These are phyloP conservation scores for Phortica magna DNA, from an alignment of 2,888 invertebrate species.

Conservation along the genomic window DNA sequence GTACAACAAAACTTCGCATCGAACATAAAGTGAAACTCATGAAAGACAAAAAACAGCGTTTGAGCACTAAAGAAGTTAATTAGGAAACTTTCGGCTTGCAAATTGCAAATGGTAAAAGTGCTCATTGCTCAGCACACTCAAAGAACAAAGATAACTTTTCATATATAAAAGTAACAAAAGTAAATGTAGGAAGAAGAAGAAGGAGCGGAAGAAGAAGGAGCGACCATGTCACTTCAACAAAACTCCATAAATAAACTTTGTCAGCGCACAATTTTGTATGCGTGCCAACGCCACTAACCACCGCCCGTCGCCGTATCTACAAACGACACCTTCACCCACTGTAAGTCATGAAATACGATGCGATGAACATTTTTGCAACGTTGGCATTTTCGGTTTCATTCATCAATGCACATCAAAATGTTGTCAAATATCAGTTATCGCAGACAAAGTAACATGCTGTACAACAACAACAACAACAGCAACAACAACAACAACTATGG, in stretches of 20 bases:
- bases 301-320: too few species aligned
- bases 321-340: too few species aligned
- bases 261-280: not conserved
- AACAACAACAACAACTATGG: not conserved
- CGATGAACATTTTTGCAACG: not conserved
- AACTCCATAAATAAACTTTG: not conserved
- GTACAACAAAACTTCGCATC: too few species aligned
- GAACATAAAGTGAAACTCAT: too few species aligned
- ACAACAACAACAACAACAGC: not conserved
- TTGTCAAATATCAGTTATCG: conserved; percentile 72
- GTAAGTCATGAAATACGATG: too few species aligned
- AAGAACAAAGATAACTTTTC: not conserved
- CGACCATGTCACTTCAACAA: not conserved
- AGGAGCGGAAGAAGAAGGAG: not conserved
- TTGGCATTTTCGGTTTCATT: not conserved
- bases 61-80: not conserved
- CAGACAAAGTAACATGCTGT: conserved; percentile 63
- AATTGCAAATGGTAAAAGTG: not conserved
- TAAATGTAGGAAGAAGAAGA: not conserved
- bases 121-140: not conserved
- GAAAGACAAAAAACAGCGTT: not conserved
- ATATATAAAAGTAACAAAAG: not conserved
- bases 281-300: not conserved
- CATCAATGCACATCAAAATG: conserved; percentile 61
- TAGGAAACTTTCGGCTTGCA: not conserved